Evolutionary conservation across 2,888 invertebrate genomes (phyloP), one percentile per base, ranked within the genome.

Genomic region (Diloba caeruleocephala): DNA sequence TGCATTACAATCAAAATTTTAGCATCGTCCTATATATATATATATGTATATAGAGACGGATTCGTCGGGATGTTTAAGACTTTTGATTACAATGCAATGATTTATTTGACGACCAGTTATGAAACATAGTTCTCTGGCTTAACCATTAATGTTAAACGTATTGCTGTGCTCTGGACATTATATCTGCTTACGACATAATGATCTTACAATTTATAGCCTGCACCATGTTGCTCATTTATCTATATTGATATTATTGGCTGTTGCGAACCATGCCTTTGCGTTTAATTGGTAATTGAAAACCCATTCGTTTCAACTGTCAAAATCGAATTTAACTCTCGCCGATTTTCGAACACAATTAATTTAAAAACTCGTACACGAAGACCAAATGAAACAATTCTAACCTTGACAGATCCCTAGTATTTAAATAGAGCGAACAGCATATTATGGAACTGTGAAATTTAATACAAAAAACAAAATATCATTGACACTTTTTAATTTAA

Each of bases 141-240:
- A 32, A 43, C n/a, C 13, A 63, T 63, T 43, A 61, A 50, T 50
- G 36, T 46, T 36, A 33, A 46, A n/a, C 38, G 14, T 52, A 29
- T 62, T 14, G 14, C 32, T 39, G 60, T 28, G 41, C 26, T n/a
- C 17, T 28, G 19, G 5, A 15, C 42, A 32, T 44, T 41, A 39
- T 43, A 62, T 46, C 62, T 55, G 5, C 46, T 62, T 55, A 68
- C 68, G 48, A 54, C 42, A 62, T 54, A 62, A 67, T 62, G 48
- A 48, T 48, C 43, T 15, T 26, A 48, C 2, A 39, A 62, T 62
- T 62, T 67, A 67, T 62, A 46, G 38, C 8, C n/a, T 12, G 46
- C 37, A 54, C 32, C 45, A 33, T 25, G 52, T 32, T 9, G 37
- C 6, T 38, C 55, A 61, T 67, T 61, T 54, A 62, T 67, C 45